Evolutionary conservation across 2,113 vertebrate genomes (phyloP).

Genomic region (Triplophysa dalaica): DNA sequence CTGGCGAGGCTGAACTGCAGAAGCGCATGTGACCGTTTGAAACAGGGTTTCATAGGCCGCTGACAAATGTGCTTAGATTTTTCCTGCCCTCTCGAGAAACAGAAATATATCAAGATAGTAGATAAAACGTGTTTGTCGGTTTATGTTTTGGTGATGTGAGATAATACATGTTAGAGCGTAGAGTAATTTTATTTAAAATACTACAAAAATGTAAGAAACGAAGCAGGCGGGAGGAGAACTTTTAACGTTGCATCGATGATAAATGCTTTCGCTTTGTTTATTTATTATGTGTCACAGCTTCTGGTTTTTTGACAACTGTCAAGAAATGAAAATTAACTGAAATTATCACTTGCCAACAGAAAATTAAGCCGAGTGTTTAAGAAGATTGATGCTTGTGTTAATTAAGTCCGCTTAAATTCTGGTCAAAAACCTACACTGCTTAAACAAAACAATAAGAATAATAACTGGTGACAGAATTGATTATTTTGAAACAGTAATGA

Average conservation of each 20-base stretch:
- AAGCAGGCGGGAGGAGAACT: background rate
- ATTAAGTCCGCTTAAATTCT: no score
- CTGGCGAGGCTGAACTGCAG: background rate
- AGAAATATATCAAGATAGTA: constrained; percentile 17
- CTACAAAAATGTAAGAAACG: background rate
- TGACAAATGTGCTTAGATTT: constrained; percentile 9
- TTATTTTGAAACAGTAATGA: no score
- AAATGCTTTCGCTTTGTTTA: background rate
- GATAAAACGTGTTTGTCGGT: background rate
- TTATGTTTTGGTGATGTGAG: background rate
- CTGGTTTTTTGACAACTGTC: background rate
- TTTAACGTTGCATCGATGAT: background rate
- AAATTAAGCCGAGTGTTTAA: background rate
- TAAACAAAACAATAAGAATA: no score
- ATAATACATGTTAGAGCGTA: background rate
- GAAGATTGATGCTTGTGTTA: no score
- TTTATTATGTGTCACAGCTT: background rate
- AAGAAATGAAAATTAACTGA: background rate
- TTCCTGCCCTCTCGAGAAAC: background rate
- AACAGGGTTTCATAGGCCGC: background rate
- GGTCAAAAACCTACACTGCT: no score
- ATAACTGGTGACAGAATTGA: no score
- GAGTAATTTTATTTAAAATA: background rate
- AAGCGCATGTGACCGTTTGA: background rate
- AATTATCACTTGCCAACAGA: background rate